A percentile compares a stretch with the other conserved stretches of the same genome.
phyloP scores from a whole-genome alignment of 1,140 invertebrate species.

The Ceratina australensis region DNA sequence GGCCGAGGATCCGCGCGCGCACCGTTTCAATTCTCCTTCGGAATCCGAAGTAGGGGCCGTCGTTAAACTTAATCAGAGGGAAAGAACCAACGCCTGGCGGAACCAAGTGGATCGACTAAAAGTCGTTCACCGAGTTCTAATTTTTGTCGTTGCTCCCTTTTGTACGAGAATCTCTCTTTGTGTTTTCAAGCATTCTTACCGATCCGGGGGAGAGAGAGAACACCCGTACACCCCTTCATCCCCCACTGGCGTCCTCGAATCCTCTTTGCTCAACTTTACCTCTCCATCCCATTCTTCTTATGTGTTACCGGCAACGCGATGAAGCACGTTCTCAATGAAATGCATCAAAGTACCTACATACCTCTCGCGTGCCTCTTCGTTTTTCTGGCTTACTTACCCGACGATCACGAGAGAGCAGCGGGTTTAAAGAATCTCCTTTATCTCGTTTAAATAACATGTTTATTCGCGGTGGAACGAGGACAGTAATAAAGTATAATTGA shows the following conservation, averaged over 20 bases:
- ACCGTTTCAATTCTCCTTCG: neutral
- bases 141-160: constrained; percentile 23
- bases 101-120: neutral
- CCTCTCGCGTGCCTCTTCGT: constrained; percentile 3
- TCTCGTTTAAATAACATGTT: too few relatives aligned
- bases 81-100: neutral
- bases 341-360: neutral
- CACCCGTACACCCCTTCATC: too few relatives aligned
- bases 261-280: neutral
- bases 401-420: neutral
- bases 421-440: neutral
- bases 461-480: too few relatives aligned
- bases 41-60: neutral
- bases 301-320: neutral
- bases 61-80: neutral
- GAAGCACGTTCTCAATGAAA: constrained; percentile 30
- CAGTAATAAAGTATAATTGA: neutral
- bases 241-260: neutral
- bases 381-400: neutral
- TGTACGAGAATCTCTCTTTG: constrained; percentile 7
- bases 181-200: constrained; percentile 21
- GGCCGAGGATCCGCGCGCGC: too few relatives aligned
- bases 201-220: neutral
- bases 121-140: constrained; percentile 40
- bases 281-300: constrained; percentile 14